Percentiles rank a stretch among this genome's conserved stretches.
Evolutionary conservation across 2,113 vertebrate species (phyloP).

Genomic region (Brevimyrus niger): DNA sequence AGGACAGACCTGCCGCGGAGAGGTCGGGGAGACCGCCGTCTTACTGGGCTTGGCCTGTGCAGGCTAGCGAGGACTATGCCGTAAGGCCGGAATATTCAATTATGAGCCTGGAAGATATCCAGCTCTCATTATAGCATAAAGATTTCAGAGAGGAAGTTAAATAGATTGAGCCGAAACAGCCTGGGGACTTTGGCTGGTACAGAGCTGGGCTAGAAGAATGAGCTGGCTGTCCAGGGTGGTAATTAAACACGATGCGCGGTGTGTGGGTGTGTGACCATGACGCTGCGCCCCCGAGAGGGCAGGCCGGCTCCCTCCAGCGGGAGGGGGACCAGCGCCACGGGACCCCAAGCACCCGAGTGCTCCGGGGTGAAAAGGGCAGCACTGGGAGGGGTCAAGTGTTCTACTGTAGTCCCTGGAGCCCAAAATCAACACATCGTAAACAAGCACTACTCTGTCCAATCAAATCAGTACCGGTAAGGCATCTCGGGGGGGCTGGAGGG

Average conservation of each 20-base stretch:
- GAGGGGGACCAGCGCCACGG: neutral
- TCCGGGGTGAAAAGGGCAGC: neutral
- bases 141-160: neutral
- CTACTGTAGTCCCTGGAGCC: neutral
- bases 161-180: neutral
- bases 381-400: neutral
- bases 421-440: constrained; percentile 27
- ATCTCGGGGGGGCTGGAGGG: neutral
- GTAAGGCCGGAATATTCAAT: neutral
- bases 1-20: neutral
- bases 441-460: constrained; percentile 41
- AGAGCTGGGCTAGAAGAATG: neutral
- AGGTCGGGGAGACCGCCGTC: neutral
- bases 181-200: neutral
- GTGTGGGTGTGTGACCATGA: neutral
- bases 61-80: neutral
- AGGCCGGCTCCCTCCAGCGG: neutral
- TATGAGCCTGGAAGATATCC: neutral
- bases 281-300: neutral
- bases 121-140: neutral
- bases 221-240: neutral
- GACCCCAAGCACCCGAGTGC: neutral
- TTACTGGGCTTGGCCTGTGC: neutral
- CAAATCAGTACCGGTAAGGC: constrained; percentile 42
- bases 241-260: neutral